A percentile compares a stretch with the other conserved stretches of the same genome.
phyloP scores from a whole-genome alignment of 1,140 invertebrate genomes.

The Drosophila tropicalis region DNA sequence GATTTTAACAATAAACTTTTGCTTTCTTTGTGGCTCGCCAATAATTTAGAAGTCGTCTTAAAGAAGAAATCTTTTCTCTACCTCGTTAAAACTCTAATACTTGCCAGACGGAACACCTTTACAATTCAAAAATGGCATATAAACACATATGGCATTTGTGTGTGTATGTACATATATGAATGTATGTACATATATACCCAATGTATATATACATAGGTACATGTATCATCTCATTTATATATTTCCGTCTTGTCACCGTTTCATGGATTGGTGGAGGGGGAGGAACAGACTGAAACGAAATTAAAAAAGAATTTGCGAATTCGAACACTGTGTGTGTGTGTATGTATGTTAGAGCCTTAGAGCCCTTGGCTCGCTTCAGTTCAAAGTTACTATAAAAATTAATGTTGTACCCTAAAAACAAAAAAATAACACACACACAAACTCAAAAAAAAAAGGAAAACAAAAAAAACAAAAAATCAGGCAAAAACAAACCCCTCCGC shows the following conservation, averaged over 20 bases:
- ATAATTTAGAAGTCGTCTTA: too few species aligned
- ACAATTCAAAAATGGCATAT: background rate
- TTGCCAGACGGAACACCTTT: slow-evolving; percentile 10
- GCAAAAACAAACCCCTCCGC: slow-evolving; percentile 31
- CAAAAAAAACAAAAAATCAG: slow-evolving; percentile 10
- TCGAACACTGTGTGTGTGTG: slow-evolving; percentile 4
- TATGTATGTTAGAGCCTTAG: slow-evolving; percentile 5
- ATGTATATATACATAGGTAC: background rate
- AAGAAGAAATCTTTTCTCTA: too few species aligned
- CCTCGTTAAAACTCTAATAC: background rate
- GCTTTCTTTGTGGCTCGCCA: too few species aligned
- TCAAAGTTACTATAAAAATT: slow-evolving; percentile 22
- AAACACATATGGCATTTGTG: background rate
- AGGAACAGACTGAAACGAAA: background rate
- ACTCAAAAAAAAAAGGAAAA: slow-evolving; percentile 11
- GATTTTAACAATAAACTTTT: too few species aligned
- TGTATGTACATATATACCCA: background rate
- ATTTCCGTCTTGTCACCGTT: slow-evolving; percentile 8
- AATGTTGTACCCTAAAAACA: slow-evolving; percentile 23
- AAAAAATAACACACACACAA: slow-evolving; percentile 13
- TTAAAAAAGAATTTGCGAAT: slow-evolving; percentile 14
- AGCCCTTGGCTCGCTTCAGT: slow-evolving; percentile 12
- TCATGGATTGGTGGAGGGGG: background rate
- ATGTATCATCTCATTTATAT: slow-evolving; percentile 6
- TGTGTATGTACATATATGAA: background rate